Evolutionary conservation across 1,140 invertebrate genomes (phyloP).

Genomic region (Aricia agestis): DNA sequence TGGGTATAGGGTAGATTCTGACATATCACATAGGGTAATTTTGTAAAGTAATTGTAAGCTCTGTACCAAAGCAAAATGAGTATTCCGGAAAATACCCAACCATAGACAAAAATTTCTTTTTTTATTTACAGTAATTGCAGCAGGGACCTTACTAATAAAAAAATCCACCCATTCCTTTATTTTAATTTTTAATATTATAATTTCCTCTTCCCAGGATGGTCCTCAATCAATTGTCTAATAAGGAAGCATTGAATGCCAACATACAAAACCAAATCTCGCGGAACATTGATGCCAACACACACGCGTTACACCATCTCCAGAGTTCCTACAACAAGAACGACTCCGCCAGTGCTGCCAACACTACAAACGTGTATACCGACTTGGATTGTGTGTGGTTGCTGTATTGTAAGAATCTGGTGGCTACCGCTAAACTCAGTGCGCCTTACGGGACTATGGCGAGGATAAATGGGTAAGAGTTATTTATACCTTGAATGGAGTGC

Average conservation of each 20-base stretch:
- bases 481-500: not conserved
- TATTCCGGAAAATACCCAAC: too few relatives aligned
- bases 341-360: conserved; percentile 33
- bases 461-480: conserved; percentile 76
- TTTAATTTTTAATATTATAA: not conserved
- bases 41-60: too few relatives aligned
- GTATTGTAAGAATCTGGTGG: conserved; percentile 79
- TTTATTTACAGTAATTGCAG: too few relatives aligned
- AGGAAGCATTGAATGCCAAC: conserved; percentile 38
- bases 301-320: conserved; percentile 52
- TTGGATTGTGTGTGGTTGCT: conserved; percentile 80
- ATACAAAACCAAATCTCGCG: conserved; percentile 49
- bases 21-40: too few relatives aligned
- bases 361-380: conserved; percentile 48
- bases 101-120: too few relatives aligned
- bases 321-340: conserved; percentile 43
- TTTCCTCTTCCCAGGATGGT: conserved; percentile 41
- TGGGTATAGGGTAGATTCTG: too few relatives aligned
- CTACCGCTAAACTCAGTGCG: conserved; percentile 73
- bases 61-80: too few relatives aligned
- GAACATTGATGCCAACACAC: conserved; percentile 51
- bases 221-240: conserved; percentile 48
- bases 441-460: conserved; percentile 79
- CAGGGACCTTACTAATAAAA: not conserved
- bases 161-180: too few relatives aligned